Percentiles rank a stretch among this genome's conserved stretches.
Conservation (phyloP, 2,113 vertebrate genomes). For the Nothocercus julius region DNA sequence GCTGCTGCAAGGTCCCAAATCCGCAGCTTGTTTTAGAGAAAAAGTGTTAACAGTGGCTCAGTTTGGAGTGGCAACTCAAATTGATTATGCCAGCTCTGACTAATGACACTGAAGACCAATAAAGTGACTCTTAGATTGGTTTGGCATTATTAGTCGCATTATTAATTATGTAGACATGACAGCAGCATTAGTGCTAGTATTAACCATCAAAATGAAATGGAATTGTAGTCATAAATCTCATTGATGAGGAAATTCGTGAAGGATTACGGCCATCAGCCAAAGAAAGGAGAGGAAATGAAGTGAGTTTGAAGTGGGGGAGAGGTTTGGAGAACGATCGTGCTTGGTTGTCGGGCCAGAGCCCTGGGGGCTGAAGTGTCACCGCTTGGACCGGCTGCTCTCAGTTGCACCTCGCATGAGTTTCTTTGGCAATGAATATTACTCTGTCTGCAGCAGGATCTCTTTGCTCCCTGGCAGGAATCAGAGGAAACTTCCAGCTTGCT, state of each 20-base stretch:
- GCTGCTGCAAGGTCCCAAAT: neutral
- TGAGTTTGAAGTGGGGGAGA: neutral
- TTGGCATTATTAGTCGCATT: constrained; percentile 51
- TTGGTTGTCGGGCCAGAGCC: neutral
- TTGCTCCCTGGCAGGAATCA: neutral
- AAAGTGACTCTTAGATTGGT: constrained; percentile 45
- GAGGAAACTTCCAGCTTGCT: neutral
- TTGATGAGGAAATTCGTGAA: constrained; percentile 25
- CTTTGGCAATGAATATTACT: neutral
- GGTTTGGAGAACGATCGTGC: neutral
- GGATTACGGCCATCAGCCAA: neutral
- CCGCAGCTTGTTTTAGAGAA: neutral
- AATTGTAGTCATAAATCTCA: constrained; percentile 63
- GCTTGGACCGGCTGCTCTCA: neutral
- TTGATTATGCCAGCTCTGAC: constrained; percentile 54
- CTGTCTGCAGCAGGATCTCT: neutral
- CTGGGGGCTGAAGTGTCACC: neutral
- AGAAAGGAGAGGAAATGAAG: neutral
- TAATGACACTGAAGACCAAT: constrained; percentile 39
- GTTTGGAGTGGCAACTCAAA: neutral
- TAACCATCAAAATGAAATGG: constrained; percentile 61
- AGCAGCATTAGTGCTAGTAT: constrained; percentile 40
- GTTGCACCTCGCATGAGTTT: neutral
- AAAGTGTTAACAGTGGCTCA: neutral
- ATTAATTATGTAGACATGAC: constrained; percentile 67